Conservation (phyloP, 2,888 invertebrate genomes). For the Lissonota sp. region DNA sequence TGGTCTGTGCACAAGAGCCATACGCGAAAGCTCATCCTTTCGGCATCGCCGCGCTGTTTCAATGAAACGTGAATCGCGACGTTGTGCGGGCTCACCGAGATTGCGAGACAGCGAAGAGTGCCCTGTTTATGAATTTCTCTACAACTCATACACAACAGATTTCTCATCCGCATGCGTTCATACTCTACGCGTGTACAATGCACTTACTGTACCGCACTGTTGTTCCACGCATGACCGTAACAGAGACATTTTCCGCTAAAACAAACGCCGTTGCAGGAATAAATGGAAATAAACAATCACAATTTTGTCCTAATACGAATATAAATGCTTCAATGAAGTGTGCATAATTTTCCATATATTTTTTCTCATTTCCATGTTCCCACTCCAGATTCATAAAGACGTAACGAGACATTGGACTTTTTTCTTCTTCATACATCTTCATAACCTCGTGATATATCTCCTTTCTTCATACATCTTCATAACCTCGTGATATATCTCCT, state of each 20-base stretch:
- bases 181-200: constrained; percentile 15
- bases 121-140: constrained; percentile 52
- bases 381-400: no score
- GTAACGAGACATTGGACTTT: not conserved
- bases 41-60: constrained; percentile 55
- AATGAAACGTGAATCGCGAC: constrained; percentile 53
- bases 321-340: not conserved
- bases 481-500: not conserved
- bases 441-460: not conserved
- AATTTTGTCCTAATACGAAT: no score
- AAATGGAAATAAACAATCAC: no score
- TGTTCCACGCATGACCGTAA: constrained; percentile 14
- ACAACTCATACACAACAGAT: constrained; percentile 11
- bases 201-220: not conserved
- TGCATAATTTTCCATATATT: not conserved
- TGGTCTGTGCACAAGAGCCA: constrained; percentile 28
- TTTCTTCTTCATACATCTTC: not conserved
- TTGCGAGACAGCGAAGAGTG: constrained; percentile 56
- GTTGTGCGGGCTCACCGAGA: constrained; percentile 38
- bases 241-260: constrained; percentile 25
- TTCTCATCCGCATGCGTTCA: constrained; percentile 1
- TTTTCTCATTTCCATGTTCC: not conserved
- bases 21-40: constrained; percentile 48
- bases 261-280: constrained; percentile 6
- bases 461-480: not conserved